phyloP scores from a whole-genome alignment of 2,113 vertebrate species.

The Corythoichthys haematopterus region DNA sequence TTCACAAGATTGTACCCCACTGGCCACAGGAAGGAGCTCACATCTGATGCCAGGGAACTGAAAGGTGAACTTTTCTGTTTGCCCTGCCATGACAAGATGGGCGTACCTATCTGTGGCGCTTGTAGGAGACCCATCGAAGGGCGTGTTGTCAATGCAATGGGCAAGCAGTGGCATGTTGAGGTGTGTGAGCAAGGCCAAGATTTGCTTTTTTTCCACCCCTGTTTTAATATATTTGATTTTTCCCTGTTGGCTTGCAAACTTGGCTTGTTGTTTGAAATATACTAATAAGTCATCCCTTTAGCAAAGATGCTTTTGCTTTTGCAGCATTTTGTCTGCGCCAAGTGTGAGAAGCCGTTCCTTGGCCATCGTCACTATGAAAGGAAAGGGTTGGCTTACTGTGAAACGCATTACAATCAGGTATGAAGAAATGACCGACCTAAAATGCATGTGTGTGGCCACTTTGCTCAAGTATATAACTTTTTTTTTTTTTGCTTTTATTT shows the following conservation, averaged over 20 bases:
- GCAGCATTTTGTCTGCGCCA: slow-evolving; percentile 98
- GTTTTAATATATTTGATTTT: neutral
- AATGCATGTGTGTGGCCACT: neutral
- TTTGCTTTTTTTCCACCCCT: no score
- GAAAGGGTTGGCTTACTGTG: slow-evolving; percentile 93
- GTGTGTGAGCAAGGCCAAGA: slow-evolving; percentile 59
- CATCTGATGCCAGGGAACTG: slow-evolving; percentile 91
- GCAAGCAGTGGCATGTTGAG: slow-evolving; percentile 99
- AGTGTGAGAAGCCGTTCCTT: slow-evolving; percentile 97
- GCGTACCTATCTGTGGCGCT: slow-evolving; percentile 95
- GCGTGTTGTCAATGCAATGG: slow-evolving; percentile 97
- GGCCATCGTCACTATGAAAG: slow-evolving; percentile 96
- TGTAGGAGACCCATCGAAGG: slow-evolving; percentile 96
- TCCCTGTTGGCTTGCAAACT: neutral
- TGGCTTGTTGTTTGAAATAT: neutral
- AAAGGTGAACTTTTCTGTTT: slow-evolving; percentile 96
- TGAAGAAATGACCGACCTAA: slow-evolving; percentile 3
- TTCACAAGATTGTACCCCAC: neutral
- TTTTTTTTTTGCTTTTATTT: slow-evolving; percentile 15
- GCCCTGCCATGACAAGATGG: slow-evolving; percentile 99
- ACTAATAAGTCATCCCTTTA: neutral
- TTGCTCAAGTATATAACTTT: neutral
- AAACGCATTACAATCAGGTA: slow-evolving; percentile 99
- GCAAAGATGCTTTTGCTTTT: slow-evolving; percentile 44
- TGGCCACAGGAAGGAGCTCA: slow-evolving; percentile 86